Evolutionary conservation across 2,113 vertebrate genomes (phyloP), one percentile per base, ranked within the genome.

Genomic region (Mastomys natalensis): DNA sequence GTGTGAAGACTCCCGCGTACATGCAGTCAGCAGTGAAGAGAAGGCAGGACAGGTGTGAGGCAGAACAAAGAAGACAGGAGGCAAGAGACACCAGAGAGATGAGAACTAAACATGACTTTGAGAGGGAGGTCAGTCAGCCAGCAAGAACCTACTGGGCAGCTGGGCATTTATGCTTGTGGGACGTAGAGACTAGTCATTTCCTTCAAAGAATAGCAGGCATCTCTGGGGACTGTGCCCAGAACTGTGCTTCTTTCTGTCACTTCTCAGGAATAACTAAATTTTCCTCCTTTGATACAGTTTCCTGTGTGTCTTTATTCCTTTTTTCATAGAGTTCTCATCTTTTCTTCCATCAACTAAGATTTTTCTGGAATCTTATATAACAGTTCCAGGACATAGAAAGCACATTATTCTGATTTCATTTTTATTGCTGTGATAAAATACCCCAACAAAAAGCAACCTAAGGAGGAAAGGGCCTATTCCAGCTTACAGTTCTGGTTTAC

Each of bases 241-340:
- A 43, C 1, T 4, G 64, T 12, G 43, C 43, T 43, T 66, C 81
- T 93, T 90, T 29, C 60, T 40, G 66, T 15, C 58, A 43, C 24
- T 26, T 76, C 29, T 72, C 66, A 58, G 21, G 9, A 48, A 70
- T 22, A 16, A 51, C 62, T 94, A 31, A 45, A 48, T 82, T 73
- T 85, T 43, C 40, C 76, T n/a, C 7, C 48, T 62, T 94, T 90
- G 9, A 24, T 16, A 31, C 40, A 66, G 72, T 94, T 94, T 90
- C 64, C n/a, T 72, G 1, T 21, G 87, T 13, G 86, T 43, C 51
- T 90, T 89, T 37, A 34, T 80, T 93, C 78, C 5, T 96, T 96
- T 78, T 34, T 40, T 62, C 4, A 40, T 22, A 12, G 29, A 11
- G 68, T 80, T 89, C 68, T 90, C 3, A 80, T 24, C 0, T 64